A percentile compares a stretch with the other conserved stretches of the same genome.
Evolutionary conservation across 1,140 invertebrate genomes (phyloP).

Genomic region (Tribolium castaneum): DNA sequence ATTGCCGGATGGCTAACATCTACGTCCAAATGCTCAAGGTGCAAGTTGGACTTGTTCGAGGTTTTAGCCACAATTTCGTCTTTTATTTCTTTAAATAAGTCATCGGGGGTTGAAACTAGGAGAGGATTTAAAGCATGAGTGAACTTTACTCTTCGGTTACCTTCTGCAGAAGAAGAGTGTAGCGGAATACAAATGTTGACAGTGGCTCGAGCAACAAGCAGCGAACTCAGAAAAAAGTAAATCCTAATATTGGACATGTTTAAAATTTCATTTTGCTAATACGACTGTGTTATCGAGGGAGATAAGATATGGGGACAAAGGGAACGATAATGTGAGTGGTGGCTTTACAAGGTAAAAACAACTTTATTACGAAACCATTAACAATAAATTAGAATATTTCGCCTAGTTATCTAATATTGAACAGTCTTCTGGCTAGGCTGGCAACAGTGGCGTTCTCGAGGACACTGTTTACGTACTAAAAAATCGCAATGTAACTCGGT

Average conservation of each 20-base stretch:
- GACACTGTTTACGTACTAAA: constrained; percentile 56
- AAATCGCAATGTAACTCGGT: constrained; percentile 40
- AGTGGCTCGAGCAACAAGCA: not conserved
- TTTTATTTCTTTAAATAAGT: constrained; percentile 5
- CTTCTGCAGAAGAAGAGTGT: not conserved
- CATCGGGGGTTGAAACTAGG: not conserved
- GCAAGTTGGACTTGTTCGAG: not conserved
- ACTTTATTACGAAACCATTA: not conserved
- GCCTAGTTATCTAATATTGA: constrained; percentile 50
- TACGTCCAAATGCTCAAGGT: not conserved
- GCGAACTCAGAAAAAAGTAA: not conserved
- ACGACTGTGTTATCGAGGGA: not conserved
- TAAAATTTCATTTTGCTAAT: not conserved
- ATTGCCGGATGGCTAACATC: constrained; percentile 7
- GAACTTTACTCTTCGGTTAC: not conserved
- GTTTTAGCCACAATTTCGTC: not conserved
- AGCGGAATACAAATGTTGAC: not conserved
- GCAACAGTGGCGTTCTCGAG: constrained; percentile 53
- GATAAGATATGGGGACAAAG: not conserved
- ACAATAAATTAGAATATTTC: not conserved
- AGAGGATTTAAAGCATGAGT: too few relatives aligned
- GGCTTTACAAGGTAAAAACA: not conserved
- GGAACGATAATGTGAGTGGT: too few relatives aligned
- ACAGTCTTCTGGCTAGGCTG: constrained; percentile 55
- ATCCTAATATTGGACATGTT: not conserved